Evolutionary conservation across 1,140 invertebrate species (phyloP).

Genomic region (Pararge aegeria): DNA sequence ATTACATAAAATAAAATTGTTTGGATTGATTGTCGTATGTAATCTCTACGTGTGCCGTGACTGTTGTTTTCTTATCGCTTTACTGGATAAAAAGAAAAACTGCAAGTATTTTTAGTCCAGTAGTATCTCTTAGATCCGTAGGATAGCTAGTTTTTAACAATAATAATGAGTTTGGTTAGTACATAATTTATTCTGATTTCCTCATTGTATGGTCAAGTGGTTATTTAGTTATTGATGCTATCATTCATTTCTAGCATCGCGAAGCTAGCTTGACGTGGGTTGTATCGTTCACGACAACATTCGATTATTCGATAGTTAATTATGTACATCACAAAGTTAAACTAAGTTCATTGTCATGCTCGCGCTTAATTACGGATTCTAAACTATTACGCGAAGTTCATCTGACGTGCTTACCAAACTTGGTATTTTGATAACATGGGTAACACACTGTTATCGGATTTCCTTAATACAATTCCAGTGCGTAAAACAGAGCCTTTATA

Average conservation of each 20-base stretch:
- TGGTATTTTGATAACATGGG: too few relatives aligned
- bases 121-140: not conserved
- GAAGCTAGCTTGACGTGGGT: not conserved
- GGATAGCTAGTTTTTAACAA: not conserved
- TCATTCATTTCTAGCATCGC: not conserved
- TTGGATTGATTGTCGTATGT: too few relatives aligned
- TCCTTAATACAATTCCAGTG: too few relatives aligned
- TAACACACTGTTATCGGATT: too few relatives aligned
- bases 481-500: too few relatives aligned
- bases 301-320: not conserved
- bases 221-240: not conserved
- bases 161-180: slow-evolving; percentile 11
- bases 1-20: not conserved
- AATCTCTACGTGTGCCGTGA: not conserved
- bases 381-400: too few relatives aligned
- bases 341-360: too few relatives aligned
- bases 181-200: not conserved
- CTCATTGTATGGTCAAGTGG: too few relatives aligned
- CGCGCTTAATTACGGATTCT: too few relatives aligned
- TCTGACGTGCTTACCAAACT: too few relatives aligned
- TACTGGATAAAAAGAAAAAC: not conserved
- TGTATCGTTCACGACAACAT: too few relatives aligned
- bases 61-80: not conserved
- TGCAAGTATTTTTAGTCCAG: not conserved
- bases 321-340: not conserved